These are phyloP conservation scores for Aythya fuligula DNA, from an alignment of 2,797 vertebrate species.

Conservation along the genomic window DNA sequence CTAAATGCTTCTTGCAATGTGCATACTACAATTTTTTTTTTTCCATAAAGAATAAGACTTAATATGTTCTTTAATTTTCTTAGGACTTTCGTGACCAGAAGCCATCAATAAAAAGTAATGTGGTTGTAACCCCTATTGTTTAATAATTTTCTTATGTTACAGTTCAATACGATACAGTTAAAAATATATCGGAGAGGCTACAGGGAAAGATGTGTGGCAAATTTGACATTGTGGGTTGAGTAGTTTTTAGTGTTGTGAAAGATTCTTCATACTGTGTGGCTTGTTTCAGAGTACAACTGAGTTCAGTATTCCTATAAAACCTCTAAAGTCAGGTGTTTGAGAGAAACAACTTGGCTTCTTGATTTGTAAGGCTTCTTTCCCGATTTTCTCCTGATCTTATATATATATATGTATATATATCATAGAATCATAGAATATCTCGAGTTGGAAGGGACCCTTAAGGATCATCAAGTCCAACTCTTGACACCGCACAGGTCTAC, in stretches of 20 bases:
- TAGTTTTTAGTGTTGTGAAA: not conserved
- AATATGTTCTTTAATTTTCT: not conserved
- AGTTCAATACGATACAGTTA: not conserved
- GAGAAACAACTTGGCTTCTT: not conserved
- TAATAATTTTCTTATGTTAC: not conserved
- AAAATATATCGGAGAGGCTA: not conserved
- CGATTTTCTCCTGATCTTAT: not conserved
- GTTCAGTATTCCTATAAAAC: not conserved
- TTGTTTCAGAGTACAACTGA: not conserved
- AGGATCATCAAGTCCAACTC: too few relatives aligned
- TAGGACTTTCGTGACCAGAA: not conserved
- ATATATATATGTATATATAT: too few relatives aligned
- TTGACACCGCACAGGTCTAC: too few relatives aligned
- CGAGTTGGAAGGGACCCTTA: too few relatives aligned
- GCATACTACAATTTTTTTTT: not conserved
- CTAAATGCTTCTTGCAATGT: not conserved
- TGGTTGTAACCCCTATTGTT: not conserved
- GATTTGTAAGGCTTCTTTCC: not conserved
- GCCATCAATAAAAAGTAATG: not conserved
- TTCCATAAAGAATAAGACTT: not conserved
- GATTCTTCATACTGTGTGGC: not conserved
- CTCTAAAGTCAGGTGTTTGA: not conserved
- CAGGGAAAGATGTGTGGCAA: not conserved
- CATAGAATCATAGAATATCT: too few relatives aligned
- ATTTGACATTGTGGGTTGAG: not conserved